A percentile compares a stretch with the other conserved stretches of the same genome.
Conservation (phyloP, 1,140 invertebrate species). For the Ostrea denselamellosa region DNA sequence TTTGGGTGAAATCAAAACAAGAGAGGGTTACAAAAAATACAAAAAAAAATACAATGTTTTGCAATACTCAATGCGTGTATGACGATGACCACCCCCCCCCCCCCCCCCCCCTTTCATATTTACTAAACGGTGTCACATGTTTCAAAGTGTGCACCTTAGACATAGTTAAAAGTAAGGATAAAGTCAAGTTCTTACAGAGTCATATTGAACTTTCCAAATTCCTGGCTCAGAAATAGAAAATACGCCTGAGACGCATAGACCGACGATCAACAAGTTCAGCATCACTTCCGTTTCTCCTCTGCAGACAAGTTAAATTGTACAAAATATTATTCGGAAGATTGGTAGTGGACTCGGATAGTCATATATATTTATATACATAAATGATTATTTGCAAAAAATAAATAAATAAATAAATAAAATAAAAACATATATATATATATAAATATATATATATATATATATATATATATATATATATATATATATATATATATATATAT, state of each 20-base stretch:
- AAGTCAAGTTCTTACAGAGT: slow-evolving; percentile 16
- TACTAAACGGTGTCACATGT: too few species aligned
- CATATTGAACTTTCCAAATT: slow-evolving; percentile 32
- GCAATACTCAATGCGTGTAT: background rate
- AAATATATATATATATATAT: too few species aligned
- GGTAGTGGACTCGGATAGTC: background rate
- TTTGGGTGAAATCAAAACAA: too few species aligned
- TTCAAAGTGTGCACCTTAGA: too few species aligned
- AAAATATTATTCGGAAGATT: background rate
- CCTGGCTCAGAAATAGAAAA: slow-evolving; percentile 48
- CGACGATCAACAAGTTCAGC: slow-evolving; percentile 31
- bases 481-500: too few species aligned
- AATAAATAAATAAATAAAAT: too few species aligned
- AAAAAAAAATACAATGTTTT: background rate
- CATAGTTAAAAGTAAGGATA: background rate
- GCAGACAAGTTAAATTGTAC: background rate
- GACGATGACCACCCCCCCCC: background rate
- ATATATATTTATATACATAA: too few species aligned
- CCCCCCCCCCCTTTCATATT: too few species aligned
- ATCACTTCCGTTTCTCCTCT: slow-evolving; percentile 13
- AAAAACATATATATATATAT: too few species aligned
- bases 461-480: too few species aligned
- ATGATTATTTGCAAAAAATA: too few species aligned
- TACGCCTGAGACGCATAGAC: slow-evolving; percentile 1
- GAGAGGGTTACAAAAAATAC: background rate